Base-by-base conservation (phyloP, 2,797 vertebrate genomes). In the Centroberyx gerrardi region DNA sequence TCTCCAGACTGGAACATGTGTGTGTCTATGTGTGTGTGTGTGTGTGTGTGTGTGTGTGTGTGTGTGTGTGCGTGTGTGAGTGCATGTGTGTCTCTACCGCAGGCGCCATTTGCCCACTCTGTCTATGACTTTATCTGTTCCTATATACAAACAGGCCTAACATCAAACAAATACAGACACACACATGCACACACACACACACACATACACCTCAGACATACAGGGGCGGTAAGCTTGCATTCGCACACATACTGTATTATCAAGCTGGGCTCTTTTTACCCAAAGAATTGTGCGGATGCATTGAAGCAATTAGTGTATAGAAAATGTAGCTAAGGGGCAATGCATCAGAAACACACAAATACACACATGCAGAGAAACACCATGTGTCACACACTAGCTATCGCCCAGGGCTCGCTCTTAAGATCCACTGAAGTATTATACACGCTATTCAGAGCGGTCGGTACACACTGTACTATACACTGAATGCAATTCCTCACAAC, bases 251-350 rank as follows among this genome's bases (percentile, higher is more conserved):
- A 74, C 66, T 65, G 72, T 31, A 44, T 17, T n/a, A 17, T 49
- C n/a, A 49, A 28, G 38, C 70, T 55, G 53, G n/a, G 18, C 52
- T 66, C 17, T 72, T 67, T 81, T 60, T 29, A 52, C 28, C 74
- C 18, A 8, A 55, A 62, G 36, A 51, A 75, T 62, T 85, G 70
- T 88, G 48, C 36, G 28, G 60, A 85, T 51, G 62, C 78, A 80
- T 3, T 76, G 79, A 83, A 88, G 75, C 78, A 78, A 78, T 81
- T 73, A 78, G 17, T 64, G 56, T 72, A 78, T 18, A 74, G 76
- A 81, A 76, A 83, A 78, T 66, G 62, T 56, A 64, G 77, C 77
- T 67, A 9, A 0, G 36, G 72, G 76, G 74, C 31, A 44, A 38
- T 18, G 38, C 82, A 76, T 74, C 71, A 59, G 10, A 52, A 40